These are phyloP conservation scores for Prunella himalayana DNA, from an alignment of 2,113 vertebrate species.

Conservation along the genomic window DNA sequence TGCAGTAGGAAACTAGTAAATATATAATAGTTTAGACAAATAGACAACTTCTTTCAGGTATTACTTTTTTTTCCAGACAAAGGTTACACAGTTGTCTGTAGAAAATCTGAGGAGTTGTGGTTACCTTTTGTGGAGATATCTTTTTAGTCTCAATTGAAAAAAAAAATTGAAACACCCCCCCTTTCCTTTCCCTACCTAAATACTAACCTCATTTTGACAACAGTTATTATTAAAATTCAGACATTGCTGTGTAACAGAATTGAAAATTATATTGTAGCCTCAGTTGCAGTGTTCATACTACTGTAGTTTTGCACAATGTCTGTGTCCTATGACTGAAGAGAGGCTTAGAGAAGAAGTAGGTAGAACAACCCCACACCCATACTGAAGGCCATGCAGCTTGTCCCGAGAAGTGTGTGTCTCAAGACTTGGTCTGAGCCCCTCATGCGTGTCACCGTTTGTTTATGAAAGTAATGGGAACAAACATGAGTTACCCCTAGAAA, in stretches of 20 bases:
- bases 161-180: not conserved
- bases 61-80: constrained; percentile 34
- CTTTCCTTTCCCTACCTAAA: not conserved
- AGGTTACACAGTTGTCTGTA: not conserved
- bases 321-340: not conserved
- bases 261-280: not conserved
- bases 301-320: not conserved
- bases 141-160: not conserved
- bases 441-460: not conserved
- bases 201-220: not conserved
- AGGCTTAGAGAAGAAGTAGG: not conserved
- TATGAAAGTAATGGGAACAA: not conserved
- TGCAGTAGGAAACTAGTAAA: constrained; percentile 2
- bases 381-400: not conserved
- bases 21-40: constrained; percentile 11
- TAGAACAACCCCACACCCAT: not conserved
- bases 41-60: constrained; percentile 42
- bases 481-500: not conserved
- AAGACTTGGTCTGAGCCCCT: not conserved
- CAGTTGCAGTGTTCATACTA: not conserved
- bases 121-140: not conserved
- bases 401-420: not conserved
- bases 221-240: not conserved
- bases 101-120: constrained; percentile 10
- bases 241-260: not conserved